Evolutionary conservation across 2,797 vertebrate genomes (phyloP).

Genomic region (Galagoides demidoff): DNA sequence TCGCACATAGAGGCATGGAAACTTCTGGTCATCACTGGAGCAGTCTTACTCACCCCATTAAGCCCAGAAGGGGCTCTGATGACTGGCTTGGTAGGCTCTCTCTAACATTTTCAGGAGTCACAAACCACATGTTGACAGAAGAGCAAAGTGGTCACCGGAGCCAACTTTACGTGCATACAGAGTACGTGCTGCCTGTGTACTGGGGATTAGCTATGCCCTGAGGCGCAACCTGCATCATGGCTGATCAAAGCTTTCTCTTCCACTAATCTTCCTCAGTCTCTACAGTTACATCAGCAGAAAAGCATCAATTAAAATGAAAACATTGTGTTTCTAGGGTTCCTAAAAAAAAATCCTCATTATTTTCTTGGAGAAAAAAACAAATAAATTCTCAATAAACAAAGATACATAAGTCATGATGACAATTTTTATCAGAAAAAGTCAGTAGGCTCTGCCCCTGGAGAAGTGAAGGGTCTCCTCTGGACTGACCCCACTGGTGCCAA

Average conservation of each 20-base stretch:
- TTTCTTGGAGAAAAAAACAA: neutral
- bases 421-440: neutral
- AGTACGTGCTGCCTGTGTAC: neutral
- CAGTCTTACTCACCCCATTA: neutral
- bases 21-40: neutral
- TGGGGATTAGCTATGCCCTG: neutral
- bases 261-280: neutral
- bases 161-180: neutral
- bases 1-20: neutral
- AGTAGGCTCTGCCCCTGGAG: neutral
- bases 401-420: neutral
- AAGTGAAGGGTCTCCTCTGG: rapidly evolving
- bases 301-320: neutral
- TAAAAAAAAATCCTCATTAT: neutral
- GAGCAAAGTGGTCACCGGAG: neutral
- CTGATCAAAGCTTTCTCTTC: neutral
- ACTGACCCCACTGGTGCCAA: neutral
- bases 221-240: neutral
- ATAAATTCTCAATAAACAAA: neutral
- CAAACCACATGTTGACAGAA: neutral
- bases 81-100: neutral
- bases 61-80: neutral
- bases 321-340: neutral
- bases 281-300: neutral
- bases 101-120: constrained; percentile 28